Evolutionary conservation across 2,113 vertebrate genomes (phyloP).

Genomic region (Cephalopholis sonnerati): DNA sequence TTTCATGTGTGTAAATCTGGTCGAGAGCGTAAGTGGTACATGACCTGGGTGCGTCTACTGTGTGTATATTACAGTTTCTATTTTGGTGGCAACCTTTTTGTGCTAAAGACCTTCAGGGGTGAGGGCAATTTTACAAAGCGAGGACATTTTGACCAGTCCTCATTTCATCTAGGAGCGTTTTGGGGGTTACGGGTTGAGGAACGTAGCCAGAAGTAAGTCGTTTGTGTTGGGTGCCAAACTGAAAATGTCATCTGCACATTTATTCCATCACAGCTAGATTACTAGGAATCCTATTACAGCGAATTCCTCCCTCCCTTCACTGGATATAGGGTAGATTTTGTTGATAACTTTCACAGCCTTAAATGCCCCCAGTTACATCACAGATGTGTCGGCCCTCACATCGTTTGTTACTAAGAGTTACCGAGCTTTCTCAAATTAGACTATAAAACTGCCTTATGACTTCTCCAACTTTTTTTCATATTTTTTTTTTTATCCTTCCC

Average conservation of each 20-base stretch:
- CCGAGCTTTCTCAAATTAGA: not conserved
- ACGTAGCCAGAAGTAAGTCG: not conserved
- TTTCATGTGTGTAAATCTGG: slow-evolving; percentile 1
- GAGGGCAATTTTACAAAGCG: not conserved
- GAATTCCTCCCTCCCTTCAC: not conserved
- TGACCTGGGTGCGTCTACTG: not conserved
- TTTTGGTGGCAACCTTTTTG: slow-evolving; percentile 1
- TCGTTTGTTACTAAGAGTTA: not conserved
- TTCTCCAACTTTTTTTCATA: not conserved
- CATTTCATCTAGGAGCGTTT: slow-evolving; percentile 1
- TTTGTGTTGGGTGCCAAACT: slow-evolving; percentile 6
- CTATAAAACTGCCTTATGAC: not conserved
- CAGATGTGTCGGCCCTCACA: not conserved
- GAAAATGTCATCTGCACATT: slow-evolving; percentile 5
- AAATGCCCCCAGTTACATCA: not conserved
- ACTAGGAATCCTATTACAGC: not conserved
- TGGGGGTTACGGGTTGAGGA: not conserved
- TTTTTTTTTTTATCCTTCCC: not conserved
- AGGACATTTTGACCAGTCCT: slow-evolving; percentile 2
- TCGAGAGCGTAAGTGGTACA: not conserved
- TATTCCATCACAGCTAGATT: not conserved
- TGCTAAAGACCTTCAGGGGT: not conserved
- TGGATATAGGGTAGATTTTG: not conserved
- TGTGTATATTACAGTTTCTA: not conserved
- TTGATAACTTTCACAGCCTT: not conserved